These are phyloP conservation scores for Bujurquina vittata DNA, from an alignment of 2,113 vertebrate species.

Conservation along the genomic window DNA sequence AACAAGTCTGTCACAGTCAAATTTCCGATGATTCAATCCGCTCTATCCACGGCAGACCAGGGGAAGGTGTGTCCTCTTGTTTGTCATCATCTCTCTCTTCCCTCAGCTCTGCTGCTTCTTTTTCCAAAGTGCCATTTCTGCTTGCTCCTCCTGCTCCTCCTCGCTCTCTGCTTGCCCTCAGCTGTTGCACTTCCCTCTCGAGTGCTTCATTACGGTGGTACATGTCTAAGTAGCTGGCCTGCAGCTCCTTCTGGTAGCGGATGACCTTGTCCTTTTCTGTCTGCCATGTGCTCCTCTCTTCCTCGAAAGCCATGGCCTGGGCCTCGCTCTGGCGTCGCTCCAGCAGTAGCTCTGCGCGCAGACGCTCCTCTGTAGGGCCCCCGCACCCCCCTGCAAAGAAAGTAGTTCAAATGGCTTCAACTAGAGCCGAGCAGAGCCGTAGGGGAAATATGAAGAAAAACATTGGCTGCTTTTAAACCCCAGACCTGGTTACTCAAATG, in stretches of 20 bases:
- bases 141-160: constrained; percentile 65
- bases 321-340: constrained; percentile 93
- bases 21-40: constrained; percentile 95
- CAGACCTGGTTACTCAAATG: constrained; percentile 49
- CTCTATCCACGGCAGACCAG: constrained; percentile 89
- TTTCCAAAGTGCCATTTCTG: constrained; percentile 85
- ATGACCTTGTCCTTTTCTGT: constrained; percentile 90
- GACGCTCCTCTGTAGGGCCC: constrained; percentile 82
- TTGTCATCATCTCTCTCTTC: constrained; percentile 75
- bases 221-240: constrained; percentile 97
- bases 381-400: constrained; percentile 61
- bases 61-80: constrained; percentile 76
- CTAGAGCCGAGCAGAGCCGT: constrained; percentile 11
- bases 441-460: constrained; percentile 40
- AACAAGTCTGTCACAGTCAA: constrained; percentile 77
- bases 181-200: constrained; percentile 85
- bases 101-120: constrained; percentile 81
- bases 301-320: constrained; percentile 89
- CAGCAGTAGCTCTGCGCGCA: constrained; percentile 91
- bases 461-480: constrained; percentile 29
- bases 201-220: constrained; percentile 89
- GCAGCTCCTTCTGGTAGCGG: constrained; percentile 88
- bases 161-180: constrained; percentile 76
- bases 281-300: constrained; percentile 93
- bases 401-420: constrained; percentile 47